Conservation (phyloP, 1,140 invertebrate genomes). For the Helicoverpa zea region DNA sequence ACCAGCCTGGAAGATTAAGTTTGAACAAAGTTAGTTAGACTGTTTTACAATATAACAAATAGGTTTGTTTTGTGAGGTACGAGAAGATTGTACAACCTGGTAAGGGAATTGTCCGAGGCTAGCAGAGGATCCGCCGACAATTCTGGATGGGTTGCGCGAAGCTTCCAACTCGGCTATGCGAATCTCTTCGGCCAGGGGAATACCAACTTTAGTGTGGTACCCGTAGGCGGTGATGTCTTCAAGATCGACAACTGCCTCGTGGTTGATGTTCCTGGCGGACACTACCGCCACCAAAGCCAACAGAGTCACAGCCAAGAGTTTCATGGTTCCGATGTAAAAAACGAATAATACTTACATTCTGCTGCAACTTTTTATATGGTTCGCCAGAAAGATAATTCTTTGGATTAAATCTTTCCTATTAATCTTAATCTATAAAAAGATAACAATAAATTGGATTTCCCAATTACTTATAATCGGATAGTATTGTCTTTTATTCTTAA, state of each 20-base stretch:
- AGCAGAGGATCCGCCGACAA: slow-evolving; percentile 59
- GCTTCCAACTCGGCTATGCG: slow-evolving; percentile 49
- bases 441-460: too few species aligned
- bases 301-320: slow-evolving; percentile 1
- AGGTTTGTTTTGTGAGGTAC: not conserved
- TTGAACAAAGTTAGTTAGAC: too few species aligned
- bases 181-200: slow-evolving; percentile 55
- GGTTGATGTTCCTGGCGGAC: slow-evolving; percentile 9
- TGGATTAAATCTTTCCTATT: too few species aligned
- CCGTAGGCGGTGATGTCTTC: slow-evolving; percentile 57
- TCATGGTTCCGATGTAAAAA: not conserved
- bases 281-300: slow-evolving; percentile 38
- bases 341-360: not conserved
- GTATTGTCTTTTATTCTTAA: too few species aligned
- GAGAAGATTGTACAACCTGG: slow-evolving; percentile 52
- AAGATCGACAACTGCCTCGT: slow-evolving; percentile 43
- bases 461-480: too few species aligned
- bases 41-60: too few species aligned
- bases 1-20: slow-evolving; percentile 59
- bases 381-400: too few species aligned
- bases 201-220: slow-evolving; percentile 59
- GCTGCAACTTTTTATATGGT: not conserved
- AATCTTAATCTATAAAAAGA: too few species aligned
- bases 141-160: slow-evolving; percentile 47
- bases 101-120: slow-evolving; percentile 59